Percentiles rank a stretch among this genome's conserved stretches.
phyloP scores from a whole-genome alignment of 2,113 vertebrate species.

The Turdus rufiventris region DNA sequence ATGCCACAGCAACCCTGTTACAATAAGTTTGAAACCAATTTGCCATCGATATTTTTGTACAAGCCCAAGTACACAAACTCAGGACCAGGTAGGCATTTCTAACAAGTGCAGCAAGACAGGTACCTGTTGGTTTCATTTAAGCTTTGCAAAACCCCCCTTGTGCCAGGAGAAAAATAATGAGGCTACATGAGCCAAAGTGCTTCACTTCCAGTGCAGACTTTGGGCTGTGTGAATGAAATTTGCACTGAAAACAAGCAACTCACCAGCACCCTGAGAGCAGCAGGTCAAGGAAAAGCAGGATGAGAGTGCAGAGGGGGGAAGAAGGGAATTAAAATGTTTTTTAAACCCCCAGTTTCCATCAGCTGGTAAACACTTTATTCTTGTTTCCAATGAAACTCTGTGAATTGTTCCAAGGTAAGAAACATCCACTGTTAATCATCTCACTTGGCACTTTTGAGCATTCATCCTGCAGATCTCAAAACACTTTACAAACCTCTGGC shows the following conservation, averaged over 20 bases:
- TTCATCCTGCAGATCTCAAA: neutral
- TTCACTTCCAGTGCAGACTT: neutral
- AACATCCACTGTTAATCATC: neutral
- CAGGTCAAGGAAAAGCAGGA: neutral
- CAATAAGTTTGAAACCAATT: neutral
- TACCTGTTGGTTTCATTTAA: constrained; percentile 39
- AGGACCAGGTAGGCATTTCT: neutral
- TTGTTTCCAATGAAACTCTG: neutral
- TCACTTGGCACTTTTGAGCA: neutral
- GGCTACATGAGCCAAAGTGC: neutral
- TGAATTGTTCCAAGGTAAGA: neutral
- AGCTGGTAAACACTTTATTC: neutral
- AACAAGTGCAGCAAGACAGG: neutral
- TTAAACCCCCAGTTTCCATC: neutral
- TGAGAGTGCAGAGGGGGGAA: rapidly evolving
- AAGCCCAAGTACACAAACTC: neutral
- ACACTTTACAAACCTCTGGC: neutral
- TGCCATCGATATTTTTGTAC: neutral
- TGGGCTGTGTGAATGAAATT: neutral
- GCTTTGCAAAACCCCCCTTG: neutral
- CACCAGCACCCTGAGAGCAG: neutral
- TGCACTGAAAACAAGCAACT: neutral
- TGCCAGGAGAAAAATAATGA: constrained; percentile 39
- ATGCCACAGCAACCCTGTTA: neutral
- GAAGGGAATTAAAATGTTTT: neutral